These are phyloP conservation scores for Zaprionus vittiger DNA, from an alignment of 1,140 invertebrate species.

Conservation along the genomic window DNA sequence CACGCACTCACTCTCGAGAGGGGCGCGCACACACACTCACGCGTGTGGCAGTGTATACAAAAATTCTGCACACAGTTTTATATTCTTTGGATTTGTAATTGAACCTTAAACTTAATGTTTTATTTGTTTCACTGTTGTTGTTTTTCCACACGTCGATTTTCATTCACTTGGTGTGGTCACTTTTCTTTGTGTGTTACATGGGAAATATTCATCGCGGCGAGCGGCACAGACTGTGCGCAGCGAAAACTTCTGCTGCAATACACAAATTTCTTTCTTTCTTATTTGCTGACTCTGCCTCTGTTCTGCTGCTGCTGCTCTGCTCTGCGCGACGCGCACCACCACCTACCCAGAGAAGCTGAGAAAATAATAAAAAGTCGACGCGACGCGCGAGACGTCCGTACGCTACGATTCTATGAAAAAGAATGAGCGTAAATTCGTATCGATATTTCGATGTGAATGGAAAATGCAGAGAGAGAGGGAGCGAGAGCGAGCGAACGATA, in stretches of 20 bases:
- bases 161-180: slow-evolving; percentile 23
- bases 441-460: slow-evolving; percentile 7
- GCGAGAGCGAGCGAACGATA: slow-evolving; percentile 19
- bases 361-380: slow-evolving; percentile 74
- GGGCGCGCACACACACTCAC: slow-evolving; percentile 27
- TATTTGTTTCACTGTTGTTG: slow-evolving; percentile 13
- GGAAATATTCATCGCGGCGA: slow-evolving; percentile 20
- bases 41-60: slow-evolving; percentile 56
- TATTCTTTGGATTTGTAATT: slow-evolving; percentile 32
- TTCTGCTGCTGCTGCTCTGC: slow-evolving; percentile 5
- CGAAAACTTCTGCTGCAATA: slow-evolving; percentile 78
- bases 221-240: slow-evolving; percentile 57
- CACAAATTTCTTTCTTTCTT: slow-evolving; percentile 69
- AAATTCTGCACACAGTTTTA: slow-evolving; percentile 62
- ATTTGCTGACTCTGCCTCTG: slow-evolving; percentile 42
- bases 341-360: slow-evolving; percentile 64
- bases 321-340: slow-evolving; percentile 51
- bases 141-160: slow-evolving; percentile 17
- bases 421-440: slow-evolving; percentile 32
- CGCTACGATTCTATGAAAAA: slow-evolving; percentile 52
- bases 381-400: slow-evolving; percentile 68
- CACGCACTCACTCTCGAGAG: slow-evolving; percentile 9
- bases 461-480: neutral
- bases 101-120: slow-evolving; percentile 66
- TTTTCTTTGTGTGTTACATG: slow-evolving; percentile 42